phyloP scores from a whole-genome alignment of 2,797 vertebrate species.

The Babyrousa celebensis region DNA sequence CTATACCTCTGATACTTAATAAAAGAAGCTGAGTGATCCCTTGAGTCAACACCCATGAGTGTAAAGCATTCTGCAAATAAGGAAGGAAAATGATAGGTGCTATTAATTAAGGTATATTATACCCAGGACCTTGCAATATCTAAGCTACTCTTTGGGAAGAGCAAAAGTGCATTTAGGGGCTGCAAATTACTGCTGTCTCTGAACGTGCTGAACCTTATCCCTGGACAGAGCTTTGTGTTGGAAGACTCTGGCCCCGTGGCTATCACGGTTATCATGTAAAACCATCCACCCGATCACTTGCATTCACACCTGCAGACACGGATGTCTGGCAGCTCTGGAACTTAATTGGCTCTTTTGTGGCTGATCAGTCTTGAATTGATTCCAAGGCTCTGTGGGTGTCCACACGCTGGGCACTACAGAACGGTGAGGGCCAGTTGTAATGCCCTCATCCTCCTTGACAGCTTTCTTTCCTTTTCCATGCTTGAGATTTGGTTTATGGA shows the following conservation, averaged over 20 bases:
- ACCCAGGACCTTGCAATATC: not conserved
- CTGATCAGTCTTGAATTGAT: not conserved
- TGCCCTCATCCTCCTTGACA: not conserved
- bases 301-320: not conserved
- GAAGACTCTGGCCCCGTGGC: not conserved
- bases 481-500: conserved; percentile 61
- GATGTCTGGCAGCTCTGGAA: conserved; percentile 21
- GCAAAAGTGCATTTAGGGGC: not conserved
- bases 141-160: conserved; percentile 29
- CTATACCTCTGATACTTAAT: conserved; percentile 71
- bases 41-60: conserved; percentile 60
- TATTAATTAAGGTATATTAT: conserved; percentile 67
- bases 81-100: conserved; percentile 5
- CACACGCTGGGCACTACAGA: not conserved
- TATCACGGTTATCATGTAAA: not conserved
- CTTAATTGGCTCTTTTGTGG: not conserved
- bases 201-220: not conserved
- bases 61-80: conserved; percentile 77
- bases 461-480: not conserved
- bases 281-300: not conserved
- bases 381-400: conserved; percentile 33
- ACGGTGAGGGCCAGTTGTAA: not conserved
- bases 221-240: not conserved
- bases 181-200: not conserved
- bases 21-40: conserved; percentile 65